Evolutionary conservation across 2,888 invertebrate genomes (phyloP), one percentile per base, ranked within the genome.

Genomic region (Zygaena filipendulae): DNA sequence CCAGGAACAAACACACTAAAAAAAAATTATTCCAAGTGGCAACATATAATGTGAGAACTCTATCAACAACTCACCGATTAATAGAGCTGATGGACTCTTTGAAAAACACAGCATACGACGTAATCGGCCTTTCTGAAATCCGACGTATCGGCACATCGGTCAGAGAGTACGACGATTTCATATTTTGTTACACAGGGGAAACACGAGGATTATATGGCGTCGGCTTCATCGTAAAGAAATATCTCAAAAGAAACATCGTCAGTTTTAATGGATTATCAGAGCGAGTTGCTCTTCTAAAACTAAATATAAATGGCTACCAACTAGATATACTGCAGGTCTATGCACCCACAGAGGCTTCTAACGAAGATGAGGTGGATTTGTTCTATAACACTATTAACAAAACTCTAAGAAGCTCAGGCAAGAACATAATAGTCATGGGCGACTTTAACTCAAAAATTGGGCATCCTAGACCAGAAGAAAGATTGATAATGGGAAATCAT

Each of bases 371-470:
- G n/a, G n/a, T n/a, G n/a, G n/a, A n/a, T n/a, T n/a, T n/a, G n/a
- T 33, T 33, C n/a, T 33, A 25, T 3, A 8, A 21, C 6, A 26
- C 26, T 12, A 7, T 29, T 6, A 16, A 13, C 11, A 30, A 27
- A 33, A 27, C 34, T 29, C 5, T 38, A 27, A 16, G 23, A 29
- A 1, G 33, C 26, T 11, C 32, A 8, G 29, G 20, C 1, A 8
- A 34, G n/a, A 25, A 32, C 1, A 4, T 32, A 13, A n/a, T 28
- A 12, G 11, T 25, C 3, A 29, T 30, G 19, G 30, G 30, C 11
- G 26, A 33, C 14, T 35, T 30, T 16, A 38, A 38, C 13, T 27
- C 33, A 1, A 33, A 33, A 32, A 32, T 35, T 6, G 39, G 39
- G 3, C 11, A 24, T 3, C 30, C 32, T 3, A 29, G 31, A 27